phyloP scores from a whole-genome alignment of 2,797 vertebrate genomes.

The Halcyon chelicuti region DNA sequence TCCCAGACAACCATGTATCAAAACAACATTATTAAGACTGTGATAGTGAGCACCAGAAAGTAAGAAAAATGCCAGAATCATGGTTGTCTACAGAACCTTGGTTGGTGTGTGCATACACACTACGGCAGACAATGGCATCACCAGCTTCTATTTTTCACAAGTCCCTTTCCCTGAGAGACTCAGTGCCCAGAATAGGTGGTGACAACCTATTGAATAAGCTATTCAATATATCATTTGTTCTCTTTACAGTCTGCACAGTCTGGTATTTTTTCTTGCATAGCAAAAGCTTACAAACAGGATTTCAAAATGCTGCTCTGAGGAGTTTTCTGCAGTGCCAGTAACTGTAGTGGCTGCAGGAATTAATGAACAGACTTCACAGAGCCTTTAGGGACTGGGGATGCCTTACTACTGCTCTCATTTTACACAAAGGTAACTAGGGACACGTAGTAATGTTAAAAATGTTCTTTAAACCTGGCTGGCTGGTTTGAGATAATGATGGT shows the following conservation, averaged over 20 bases:
- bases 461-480: not conserved
- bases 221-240: not conserved
- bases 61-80: not conserved
- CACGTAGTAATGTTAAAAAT: not conserved
- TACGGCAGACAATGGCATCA: not conserved
- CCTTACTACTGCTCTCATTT: not conserved
- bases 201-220: not conserved
- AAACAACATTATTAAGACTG: not conserved
- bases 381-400: not conserved
- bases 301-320: not conserved
- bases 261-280: not conserved
- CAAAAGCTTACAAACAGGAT: not conserved
- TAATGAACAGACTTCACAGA: not conserved
- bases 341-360: not conserved
- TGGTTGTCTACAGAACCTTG: not conserved
- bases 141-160: not conserved
- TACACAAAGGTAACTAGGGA: not conserved
- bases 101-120: rapidly evolving
- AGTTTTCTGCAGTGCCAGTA: not conserved
- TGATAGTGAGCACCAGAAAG: not conserved
- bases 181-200: not conserved
- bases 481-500: not conserved
- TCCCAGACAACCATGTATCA: rapidly evolving
- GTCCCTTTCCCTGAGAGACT: not conserved
- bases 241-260: not conserved